Evolutionary conservation across 2,797 vertebrate species (phyloP).

Genomic region (Bovichtus diacanthus): DNA sequence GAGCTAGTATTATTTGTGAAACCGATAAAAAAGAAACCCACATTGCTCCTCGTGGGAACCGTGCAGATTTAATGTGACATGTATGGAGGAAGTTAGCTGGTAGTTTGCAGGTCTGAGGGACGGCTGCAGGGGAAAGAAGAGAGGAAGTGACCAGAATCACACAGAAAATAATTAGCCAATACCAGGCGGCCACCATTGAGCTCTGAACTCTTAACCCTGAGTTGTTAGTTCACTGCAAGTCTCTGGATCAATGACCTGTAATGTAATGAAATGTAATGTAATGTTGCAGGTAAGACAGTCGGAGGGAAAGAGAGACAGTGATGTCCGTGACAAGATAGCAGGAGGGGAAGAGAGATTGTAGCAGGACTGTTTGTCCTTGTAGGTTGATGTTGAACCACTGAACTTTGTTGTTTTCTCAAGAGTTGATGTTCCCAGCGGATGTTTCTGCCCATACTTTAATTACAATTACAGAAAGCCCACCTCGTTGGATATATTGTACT

Average conservation of each 20-base stretch:
- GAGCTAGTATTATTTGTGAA: not conserved
- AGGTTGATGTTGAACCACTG: not conserved
- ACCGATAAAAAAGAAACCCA: not conserved
- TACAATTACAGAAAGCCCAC: not conserved
- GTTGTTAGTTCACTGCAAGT: too few species aligned
- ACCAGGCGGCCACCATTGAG: too few species aligned
- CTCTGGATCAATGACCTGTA: too few species aligned
- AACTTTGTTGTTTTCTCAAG: not conserved
- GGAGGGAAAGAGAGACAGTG: not conserved
- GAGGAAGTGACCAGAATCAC: constrained; percentile 23
- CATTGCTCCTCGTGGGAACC: not conserved
- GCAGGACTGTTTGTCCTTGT: not conserved
- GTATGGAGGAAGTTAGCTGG: not conserved
- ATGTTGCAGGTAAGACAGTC: not conserved
- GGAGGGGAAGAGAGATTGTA: not conserved
- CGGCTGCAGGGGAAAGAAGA: constrained; percentile 6
- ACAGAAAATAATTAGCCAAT: constrained; percentile 1
- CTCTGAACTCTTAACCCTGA: too few species aligned
- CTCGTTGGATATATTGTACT: not conserved
- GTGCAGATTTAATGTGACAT: not conserved
- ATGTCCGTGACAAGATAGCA: not conserved
- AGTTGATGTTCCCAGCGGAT: not conserved
- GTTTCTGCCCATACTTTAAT: not conserved
- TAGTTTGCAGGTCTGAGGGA: constrained; percentile 5
- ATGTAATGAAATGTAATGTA: too few species aligned